Conservation (phyloP, 2,113 vertebrate genomes). For the Melanostigma gelatinosum region DNA sequence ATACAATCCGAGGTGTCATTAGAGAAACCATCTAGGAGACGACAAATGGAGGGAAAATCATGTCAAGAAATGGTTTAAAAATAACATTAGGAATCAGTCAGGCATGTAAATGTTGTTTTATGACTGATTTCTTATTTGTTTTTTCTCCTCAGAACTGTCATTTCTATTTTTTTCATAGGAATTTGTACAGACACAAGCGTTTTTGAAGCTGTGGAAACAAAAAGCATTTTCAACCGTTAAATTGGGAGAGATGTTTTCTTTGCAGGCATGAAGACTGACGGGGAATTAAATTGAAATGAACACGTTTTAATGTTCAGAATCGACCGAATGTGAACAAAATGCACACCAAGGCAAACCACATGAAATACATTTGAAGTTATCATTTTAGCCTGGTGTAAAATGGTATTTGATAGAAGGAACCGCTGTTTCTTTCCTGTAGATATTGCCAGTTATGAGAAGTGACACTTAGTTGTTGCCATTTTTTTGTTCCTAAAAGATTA, state of each 20-base stretch:
- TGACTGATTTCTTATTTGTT: slow-evolving; percentile 41
- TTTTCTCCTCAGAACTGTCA: slow-evolving; percentile 57
- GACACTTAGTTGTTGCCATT: slow-evolving; percentile 82
- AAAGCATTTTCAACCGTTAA: slow-evolving; percentile 62
- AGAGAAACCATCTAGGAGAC: slow-evolving; percentile 36
- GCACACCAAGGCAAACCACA: slow-evolving; percentile 55
- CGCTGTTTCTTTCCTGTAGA: slow-evolving; percentile 77
- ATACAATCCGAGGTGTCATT: slow-evolving; percentile 59
- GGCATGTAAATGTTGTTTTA: slow-evolving; percentile 62
- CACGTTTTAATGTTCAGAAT: slow-evolving; percentile 83
- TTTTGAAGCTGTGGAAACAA: slow-evolving; percentile 69
- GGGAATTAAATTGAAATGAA: slow-evolving; percentile 74
- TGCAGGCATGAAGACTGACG: slow-evolving; percentile 81
- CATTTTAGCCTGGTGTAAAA: slow-evolving; percentile 62
- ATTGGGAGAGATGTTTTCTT: slow-evolving; percentile 60
- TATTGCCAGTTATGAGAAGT: slow-evolving; percentile 75
- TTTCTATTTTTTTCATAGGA: slow-evolving; percentile 73
- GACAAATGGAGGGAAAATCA: slow-evolving; percentile 10
- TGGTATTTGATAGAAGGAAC: slow-evolving; percentile 71
- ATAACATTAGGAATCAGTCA: slow-evolving; percentile 33
- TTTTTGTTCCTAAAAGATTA: slow-evolving; percentile 81
- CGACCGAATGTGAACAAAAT: slow-evolving; percentile 62
- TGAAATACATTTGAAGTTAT: slow-evolving; percentile 63
- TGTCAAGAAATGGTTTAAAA: slow-evolving; percentile 43
- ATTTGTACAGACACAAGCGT: slow-evolving; percentile 73